Evolutionary conservation across 2,797 vertebrate genomes (phyloP).

Genomic region (Zenarchopterus dispar): DNA sequence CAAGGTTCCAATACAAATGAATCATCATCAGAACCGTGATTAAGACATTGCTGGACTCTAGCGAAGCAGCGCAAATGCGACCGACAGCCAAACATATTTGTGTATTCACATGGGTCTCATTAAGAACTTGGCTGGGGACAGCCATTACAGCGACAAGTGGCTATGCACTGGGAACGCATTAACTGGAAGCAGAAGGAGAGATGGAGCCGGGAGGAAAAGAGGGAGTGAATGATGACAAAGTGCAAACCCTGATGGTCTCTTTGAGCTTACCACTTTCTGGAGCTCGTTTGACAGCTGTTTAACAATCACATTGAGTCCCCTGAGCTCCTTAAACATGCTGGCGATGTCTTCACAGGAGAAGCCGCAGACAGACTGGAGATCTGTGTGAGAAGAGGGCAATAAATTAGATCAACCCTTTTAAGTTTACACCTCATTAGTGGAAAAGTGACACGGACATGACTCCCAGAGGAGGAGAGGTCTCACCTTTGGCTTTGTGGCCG

Average conservation of each 20-base stretch:
- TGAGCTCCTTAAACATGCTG: slow-evolving; percentile 92
- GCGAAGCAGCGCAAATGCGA: slow-evolving; percentile 63
- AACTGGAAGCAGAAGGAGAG: slow-evolving; percentile 40
- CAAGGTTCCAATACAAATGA: slow-evolving; percentile 77
- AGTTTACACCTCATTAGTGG: slow-evolving; percentile 1
- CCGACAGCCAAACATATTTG: slow-evolving; percentile 73
- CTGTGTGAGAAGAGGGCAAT: slow-evolving; percentile 61
- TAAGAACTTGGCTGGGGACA: slow-evolving; percentile 66
- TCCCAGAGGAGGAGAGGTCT: slow-evolving; percentile 28
- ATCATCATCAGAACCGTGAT: slow-evolving; percentile 67
- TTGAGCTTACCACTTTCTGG: slow-evolving; percentile 89
- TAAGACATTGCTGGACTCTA: slow-evolving; percentile 74
- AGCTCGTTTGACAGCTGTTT: slow-evolving; percentile 89
- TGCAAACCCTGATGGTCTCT: slow-evolving; percentile 37
- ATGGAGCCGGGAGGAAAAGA: slow-evolving; percentile 20
- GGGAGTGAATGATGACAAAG: slow-evolving; percentile 43
- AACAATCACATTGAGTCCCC: slow-evolving; percentile 90
- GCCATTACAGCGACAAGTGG: slow-evolving; percentile 73
- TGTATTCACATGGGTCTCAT: slow-evolving; percentile 80
- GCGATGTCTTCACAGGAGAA: slow-evolving; percentile 94
- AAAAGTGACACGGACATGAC: slow-evolving; percentile 1
- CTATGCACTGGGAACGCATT: slow-evolving; percentile 51
- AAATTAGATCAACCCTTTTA: slow-evolving; percentile 24
- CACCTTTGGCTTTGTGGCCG: slow-evolving; percentile 94
- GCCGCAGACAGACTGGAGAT: slow-evolving; percentile 91